Evolutionary conservation across 2,888 invertebrate genomes (phyloP).

Genomic region (Rotaria socialis): DNA sequence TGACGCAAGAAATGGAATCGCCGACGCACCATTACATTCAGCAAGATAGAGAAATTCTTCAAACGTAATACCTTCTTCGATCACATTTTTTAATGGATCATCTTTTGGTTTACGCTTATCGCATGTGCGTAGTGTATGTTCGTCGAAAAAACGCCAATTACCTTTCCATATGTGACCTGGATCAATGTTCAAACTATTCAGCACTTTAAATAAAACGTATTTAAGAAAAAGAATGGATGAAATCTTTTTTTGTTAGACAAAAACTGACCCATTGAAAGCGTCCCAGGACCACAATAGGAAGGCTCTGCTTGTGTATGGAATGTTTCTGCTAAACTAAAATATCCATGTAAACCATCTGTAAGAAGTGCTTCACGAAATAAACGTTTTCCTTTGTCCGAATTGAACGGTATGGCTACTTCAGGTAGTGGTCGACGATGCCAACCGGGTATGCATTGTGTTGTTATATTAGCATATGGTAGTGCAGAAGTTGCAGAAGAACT

Average conservation of each 20-base stretch:
- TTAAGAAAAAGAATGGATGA: neutral
- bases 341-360: conserved; percentile 55
- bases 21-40: conserved; percentile 55
- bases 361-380: conserved; percentile 55
- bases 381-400: conserved; percentile 54
- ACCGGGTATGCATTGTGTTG: conserved; percentile 8
- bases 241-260: neutral
- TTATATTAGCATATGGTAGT: conserved; percentile 2
- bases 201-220: conserved; percentile 49
- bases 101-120: conserved; percentile 28
- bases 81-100: conserved; percentile 47
- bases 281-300: conserved; percentile 59
- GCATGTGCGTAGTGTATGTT: conserved; percentile 54
- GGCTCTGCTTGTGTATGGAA: conserved; percentile 60
- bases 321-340: conserved; percentile 58
- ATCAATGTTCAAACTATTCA: conserved; percentile 59
- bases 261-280: conserved; percentile 53
- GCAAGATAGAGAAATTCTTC: conserved; percentile 58
- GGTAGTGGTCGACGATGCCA: conserved; percentile 54
- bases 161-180: conserved; percentile 55
- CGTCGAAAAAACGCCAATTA: conserved; percentile 60
- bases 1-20: conserved; percentile 49
- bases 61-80: conserved; percentile 54
- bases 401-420: conserved; percentile 55
- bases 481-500: neutral